phyloP scores from a whole-genome alignment of 2,888 invertebrate genomes.

The Arge pagana region DNA sequence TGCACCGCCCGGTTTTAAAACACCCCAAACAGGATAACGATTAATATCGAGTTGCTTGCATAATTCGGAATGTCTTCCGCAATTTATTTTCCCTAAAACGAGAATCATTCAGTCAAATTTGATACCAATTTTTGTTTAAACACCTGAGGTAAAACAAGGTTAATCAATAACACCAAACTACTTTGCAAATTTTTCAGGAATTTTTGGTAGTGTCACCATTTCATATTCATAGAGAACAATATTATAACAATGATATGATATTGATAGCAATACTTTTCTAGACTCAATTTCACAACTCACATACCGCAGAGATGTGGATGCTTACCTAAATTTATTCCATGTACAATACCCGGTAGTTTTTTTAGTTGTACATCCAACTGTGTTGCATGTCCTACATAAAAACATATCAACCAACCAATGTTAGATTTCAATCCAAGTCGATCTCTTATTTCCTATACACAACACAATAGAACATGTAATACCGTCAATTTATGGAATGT shows the following conservation, averaged over 20 bases:
- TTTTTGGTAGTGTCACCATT: constrained; percentile 1
- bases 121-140: neutral
- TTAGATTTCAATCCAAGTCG: constrained; percentile 48
- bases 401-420: constrained; percentile 63
- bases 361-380: constrained; percentile 64
- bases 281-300: too few relatives aligned
- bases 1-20: constrained; percentile 75
- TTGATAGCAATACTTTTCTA: too few relatives aligned
- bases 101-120: too few relatives aligned
- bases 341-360: constrained; percentile 65
- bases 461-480: constrained; percentile 16
- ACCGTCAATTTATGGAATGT: neutral
- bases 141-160: neutral
- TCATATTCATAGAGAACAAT: neutral
- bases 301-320: too few relatives aligned
- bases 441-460: constrained; percentile 46
- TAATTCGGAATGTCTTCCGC: constrained; percentile 62
- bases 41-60: constrained; percentile 66
- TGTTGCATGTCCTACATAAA: constrained; percentile 61
- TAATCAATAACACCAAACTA: neutral
- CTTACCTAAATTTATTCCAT: constrained; percentile 62
- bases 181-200: neutral
- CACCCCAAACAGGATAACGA: constrained; percentile 71
- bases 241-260: too few relatives aligned
- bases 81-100: constrained; percentile 67